phyloP scores from a whole-genome alignment of 2,797 vertebrate genomes.

The Phoebastria nigripes region DNA sequence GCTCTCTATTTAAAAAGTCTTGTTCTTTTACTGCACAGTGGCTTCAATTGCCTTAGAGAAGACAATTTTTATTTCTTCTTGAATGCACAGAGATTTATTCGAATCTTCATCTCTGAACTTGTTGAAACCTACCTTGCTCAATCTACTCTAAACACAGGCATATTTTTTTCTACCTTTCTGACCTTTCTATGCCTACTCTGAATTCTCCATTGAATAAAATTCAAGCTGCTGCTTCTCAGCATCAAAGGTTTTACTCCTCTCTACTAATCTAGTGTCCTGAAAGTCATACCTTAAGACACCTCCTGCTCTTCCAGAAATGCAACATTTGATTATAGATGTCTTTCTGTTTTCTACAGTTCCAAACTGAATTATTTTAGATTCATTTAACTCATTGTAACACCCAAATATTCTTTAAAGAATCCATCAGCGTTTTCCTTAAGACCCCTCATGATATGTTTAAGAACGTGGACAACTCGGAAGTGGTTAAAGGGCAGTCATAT shows the following conservation, averaged over 20 bases:
- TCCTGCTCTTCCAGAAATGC: not conserved
- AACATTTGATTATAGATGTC: not conserved
- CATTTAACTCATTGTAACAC: not conserved
- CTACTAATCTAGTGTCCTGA: not conserved
- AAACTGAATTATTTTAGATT: not conserved
- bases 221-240: not conserved
- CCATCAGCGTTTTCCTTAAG: not conserved
- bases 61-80: not conserved
- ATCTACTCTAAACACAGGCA: not conserved
- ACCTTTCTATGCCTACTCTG: not conserved
- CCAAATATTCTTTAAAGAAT: not conserved
- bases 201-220: not conserved
- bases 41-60: not conserved
- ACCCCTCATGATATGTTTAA: not conserved
- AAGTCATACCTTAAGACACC: not conserved
- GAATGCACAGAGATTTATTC: not conserved
- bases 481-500: not conserved
- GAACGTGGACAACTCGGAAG: not conserved
- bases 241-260: not conserved
- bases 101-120: not conserved
- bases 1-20: not conserved
- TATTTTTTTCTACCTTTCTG: not conserved
- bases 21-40: not conserved
- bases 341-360: not conserved
- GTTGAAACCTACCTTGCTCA: not conserved